phyloP scores from a whole-genome alignment of 1,140 invertebrate genomes.

The Zaprionus taronus region DNA sequence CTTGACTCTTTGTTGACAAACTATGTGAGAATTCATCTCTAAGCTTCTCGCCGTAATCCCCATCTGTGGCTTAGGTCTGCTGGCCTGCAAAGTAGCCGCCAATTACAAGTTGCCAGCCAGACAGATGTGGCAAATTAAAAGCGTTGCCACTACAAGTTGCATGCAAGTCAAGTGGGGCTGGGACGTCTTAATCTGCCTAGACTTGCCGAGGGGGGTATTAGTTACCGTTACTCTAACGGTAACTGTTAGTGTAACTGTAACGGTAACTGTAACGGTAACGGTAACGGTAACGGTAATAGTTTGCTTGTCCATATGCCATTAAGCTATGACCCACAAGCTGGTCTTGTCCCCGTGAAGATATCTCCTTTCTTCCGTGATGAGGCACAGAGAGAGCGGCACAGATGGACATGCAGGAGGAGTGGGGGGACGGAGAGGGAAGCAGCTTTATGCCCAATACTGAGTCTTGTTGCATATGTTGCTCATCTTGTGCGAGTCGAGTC shows the following conservation, averaged over 20 bases:
- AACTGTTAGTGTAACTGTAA: neutral
- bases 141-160: neutral
- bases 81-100: neutral
- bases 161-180: neutral
- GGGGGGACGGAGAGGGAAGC: too few species aligned
- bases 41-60: too few species aligned
- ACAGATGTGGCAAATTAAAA: neutral
- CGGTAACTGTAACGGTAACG: neutral
- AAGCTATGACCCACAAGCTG: slow-evolving; percentile 20
- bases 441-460: slow-evolving; percentile 6
- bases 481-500: slow-evolving; percentile 12
- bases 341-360: neutral
- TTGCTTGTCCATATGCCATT: slow-evolving; percentile 25
- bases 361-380: neutral
- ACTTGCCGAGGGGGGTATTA: neutral
- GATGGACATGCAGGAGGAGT: neutral
- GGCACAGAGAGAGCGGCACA: too few species aligned
- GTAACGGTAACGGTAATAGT: neutral
- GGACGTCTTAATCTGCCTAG: slow-evolving; percentile 5
- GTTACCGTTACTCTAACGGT: slow-evolving; percentile 3
- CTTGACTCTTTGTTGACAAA: too few species aligned
- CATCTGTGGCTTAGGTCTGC: neutral
- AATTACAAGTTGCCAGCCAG: neutral
- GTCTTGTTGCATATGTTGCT: slow-evolving; percentile 38
- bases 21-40: too few species aligned